Base-by-base conservation (phyloP, 2,888 invertebrate genomes). In the Megamerina dolium region DNA sequence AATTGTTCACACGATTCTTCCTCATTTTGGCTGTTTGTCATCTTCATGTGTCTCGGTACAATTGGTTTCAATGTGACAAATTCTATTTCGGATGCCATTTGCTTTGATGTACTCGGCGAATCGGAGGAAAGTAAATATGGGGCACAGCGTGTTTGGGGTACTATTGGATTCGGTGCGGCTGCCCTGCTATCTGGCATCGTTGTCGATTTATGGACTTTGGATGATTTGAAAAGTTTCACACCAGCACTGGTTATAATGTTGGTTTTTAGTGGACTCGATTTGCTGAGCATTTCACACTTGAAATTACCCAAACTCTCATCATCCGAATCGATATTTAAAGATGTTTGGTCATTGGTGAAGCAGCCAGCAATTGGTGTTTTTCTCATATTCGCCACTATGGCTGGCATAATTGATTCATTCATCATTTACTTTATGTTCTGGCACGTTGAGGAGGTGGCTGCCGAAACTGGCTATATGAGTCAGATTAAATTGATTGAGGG, bases 11-110 rank as follows among this genome's bases (percentile, higher is more conserved):
- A 23, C 10, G 8, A 10, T 10, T 23, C 81, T 0, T 57, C 70
- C 0, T 75, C 78, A 1, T 89, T 88, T 65, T 87, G 86, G 87
- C 73, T 76, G 3, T 88, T 86, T 54, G 80, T 87, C 0, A 51
- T 82, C 2, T 66, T 87, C 17, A 80, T 86, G 75, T 82, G 83
- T 32, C 51, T 85, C 2, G 87, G 87, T 20, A 85, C 81, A 3
- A 83, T 88, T 45, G 83, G 85, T 3, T 89, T 84, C 61, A 89
- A 88, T 64, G 90, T 93, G 0, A 80, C 83, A 23, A 87, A 91
- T 59, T 88, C 86, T 35, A 83, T 93, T 29, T 86, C 87, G 29
- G 94, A 94, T 68, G 90, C 92, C 1, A 83, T 93, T 21, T 90
- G 91, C 65, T 92, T 92, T 61, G 88, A 92, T 68, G 80, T 89